These are phyloP conservation scores for Chelonia mydas DNA, from an alignment of 2,797 vertebrate species.

Conservation along the genomic window DNA sequence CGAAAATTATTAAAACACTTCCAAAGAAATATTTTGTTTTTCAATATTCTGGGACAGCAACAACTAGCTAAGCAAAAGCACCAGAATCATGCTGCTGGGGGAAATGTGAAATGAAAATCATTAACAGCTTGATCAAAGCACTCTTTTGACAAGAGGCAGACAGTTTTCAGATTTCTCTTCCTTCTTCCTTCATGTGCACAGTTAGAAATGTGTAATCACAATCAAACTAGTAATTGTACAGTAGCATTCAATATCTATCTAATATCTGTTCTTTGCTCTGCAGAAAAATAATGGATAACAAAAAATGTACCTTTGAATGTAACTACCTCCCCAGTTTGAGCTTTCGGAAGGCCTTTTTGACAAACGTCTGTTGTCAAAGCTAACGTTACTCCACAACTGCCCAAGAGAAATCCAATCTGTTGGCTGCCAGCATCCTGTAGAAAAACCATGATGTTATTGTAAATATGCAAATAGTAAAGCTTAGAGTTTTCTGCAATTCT, in stretches of 20 bases:
- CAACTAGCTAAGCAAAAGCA: background rate
- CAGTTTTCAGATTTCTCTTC: background rate
- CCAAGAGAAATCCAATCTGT: slow-evolving; percentile 95
- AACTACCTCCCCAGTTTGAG: slow-evolving; percentile 94
- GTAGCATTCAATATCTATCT: background rate
- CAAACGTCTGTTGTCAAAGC: slow-evolving; percentile 96
- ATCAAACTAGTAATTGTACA: background rate
- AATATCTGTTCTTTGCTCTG: background rate
- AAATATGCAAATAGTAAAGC: background rate
- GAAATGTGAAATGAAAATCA: background rate
- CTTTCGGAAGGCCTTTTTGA: slow-evolving; percentile 97
- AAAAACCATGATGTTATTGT: background rate
- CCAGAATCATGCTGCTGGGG: fast-evolving
- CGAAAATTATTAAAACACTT: background rate
- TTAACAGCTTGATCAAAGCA: background rate
- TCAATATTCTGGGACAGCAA: background rate
- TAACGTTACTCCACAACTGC: slow-evolving; percentile 93
- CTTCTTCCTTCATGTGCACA: background rate
- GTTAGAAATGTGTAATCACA: background rate
- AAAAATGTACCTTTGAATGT: slow-evolving; percentile 91
- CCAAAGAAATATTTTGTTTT: background rate
- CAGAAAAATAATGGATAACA: background rate
- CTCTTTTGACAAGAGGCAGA: background rate
- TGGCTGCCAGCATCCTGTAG: slow-evolving; percentile 94
- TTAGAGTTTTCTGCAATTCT: background rate